Evolutionary conservation across 2,797 vertebrate species (phyloP), one percentile per base, ranked within the genome.

Genomic region (Australoheros facetus): DNA sequence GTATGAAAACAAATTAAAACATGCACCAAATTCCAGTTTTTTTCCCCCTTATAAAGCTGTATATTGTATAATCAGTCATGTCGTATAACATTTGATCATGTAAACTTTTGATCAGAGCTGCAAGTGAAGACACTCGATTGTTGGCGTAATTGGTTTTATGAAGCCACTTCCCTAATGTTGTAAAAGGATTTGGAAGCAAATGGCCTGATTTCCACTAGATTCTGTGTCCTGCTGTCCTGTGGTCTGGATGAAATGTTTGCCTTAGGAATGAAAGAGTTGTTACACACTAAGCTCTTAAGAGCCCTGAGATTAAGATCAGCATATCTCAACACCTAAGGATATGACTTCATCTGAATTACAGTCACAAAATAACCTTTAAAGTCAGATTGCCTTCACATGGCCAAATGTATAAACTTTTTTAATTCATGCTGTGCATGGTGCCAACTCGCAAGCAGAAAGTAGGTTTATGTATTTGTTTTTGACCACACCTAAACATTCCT

Each of bases 381-480:
- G 21, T 23, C 16, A 66, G 3, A 21, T 55, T 71, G 57, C 58
- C 60, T 32, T 51, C 32, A 11, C 7, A 19, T 37, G 21, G 2
- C 7, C 17, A 7, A 42, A 75, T 69, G 28, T 11, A 64, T 3
- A 32, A 53, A 66, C 73, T 51, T 71, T 73, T 73, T 16, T 76
- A 34, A 72, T 32, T 64, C 21, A 26, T 14, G 5, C 32, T 56
- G 56, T 34, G 51, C 26, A 7, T 62, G 3, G 53, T 56, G 71
- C 34, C 55, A 71, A 2, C 39, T 76, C 71, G 73, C 21, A 4
- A 26, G 57, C 75, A 73, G 4, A 71, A 58, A 78, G 45, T 8
- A 74, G 57, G n/a, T 85, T 77, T 75, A 80, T 82, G 77, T 55
- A 10, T 87, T 83, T 89, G 82, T 89, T 84, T 91, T 85, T 56